phyloP scores from a whole-genome alignment of 2,888 invertebrate species.

The Erebia ligea region DNA sequence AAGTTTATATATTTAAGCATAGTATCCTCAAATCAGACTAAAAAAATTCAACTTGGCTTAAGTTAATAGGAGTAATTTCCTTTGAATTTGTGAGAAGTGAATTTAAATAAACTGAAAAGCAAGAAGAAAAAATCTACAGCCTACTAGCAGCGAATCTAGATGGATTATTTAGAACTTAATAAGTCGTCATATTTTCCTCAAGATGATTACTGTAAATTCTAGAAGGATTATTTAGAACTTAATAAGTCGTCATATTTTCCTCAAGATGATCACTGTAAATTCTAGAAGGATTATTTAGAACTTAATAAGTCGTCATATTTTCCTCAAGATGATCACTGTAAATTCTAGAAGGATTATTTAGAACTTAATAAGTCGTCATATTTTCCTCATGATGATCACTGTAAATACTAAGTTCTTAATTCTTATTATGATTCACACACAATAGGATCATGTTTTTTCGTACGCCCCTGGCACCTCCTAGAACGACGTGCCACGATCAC shows the following conservation, averaged over 20 bases:
- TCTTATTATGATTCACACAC: constrained; percentile 27
- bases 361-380: neutral
- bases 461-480: constrained; percentile 27
- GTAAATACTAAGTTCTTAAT: neutral
- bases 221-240: neutral
- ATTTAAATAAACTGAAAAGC: neutral
- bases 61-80: no score
- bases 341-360: neutral
- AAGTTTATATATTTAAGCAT: no score
- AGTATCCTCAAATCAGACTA: no score
- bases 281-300: neutral
- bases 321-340: neutral
- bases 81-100: no score
- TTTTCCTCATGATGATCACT: neutral
- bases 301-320: neutral
- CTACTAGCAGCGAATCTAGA: no score
- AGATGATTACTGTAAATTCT: neutral
- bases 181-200: neutral
- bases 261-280: neutral
- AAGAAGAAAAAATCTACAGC: neutral
- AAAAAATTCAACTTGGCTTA: no score
- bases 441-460: constrained; percentile 28
- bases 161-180: neutral
- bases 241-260: neutral
- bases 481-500: constrained; percentile 30